Conservation (phyloP, 1,140 invertebrate genomes). For the Drosophila sulfurigaster region DNA sequence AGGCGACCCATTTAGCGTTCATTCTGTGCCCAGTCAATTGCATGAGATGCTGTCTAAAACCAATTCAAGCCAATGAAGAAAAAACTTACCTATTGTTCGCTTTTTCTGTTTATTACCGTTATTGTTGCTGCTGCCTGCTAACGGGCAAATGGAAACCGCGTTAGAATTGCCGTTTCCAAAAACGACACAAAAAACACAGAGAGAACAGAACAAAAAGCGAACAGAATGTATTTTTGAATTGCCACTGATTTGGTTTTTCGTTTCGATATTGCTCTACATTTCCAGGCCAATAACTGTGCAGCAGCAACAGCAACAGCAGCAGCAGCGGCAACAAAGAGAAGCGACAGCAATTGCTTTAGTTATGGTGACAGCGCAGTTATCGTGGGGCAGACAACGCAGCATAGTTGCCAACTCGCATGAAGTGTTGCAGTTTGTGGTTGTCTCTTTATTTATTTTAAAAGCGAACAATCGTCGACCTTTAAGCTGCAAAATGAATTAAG, state of each 20-base stretch:
- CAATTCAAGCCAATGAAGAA: constrained; percentile 10
- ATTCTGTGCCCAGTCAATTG: constrained; percentile 9
- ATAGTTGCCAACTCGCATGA: constrained; percentile 6
- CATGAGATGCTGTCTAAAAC: constrained; percentile 30
- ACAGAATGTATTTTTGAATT: constrained; percentile 26
- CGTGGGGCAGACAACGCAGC: background rate
- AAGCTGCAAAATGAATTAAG: constrained; percentile 42
- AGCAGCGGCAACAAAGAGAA: constrained; percentile 5
- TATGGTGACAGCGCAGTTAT: constrained; percentile 27
- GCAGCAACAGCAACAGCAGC: background rate
- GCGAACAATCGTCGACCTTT: constrained; percentile 12
- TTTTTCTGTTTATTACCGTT: constrained; percentile 23
- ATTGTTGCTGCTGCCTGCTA: constrained; percentile 11
- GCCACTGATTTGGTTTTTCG: constrained; percentile 14
- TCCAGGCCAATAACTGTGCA: constrained; percentile 32
- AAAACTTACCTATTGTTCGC: constrained; percentile 16
- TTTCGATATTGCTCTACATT: constrained; percentile 24
- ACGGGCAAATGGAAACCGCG: constrained; percentile 16
- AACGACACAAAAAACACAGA: too few relatives aligned
- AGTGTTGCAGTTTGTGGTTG: constrained; percentile 42
- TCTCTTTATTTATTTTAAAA: constrained; percentile 46
- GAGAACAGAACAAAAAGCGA: constrained; percentile 2
- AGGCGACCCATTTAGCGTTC: background rate
- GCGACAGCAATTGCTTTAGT: constrained; percentile 17
- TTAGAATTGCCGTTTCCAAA: constrained; percentile 16